Base-by-base conservation (phyloP, 1,140 invertebrate species). In the Solenopsis invicta region DNA sequence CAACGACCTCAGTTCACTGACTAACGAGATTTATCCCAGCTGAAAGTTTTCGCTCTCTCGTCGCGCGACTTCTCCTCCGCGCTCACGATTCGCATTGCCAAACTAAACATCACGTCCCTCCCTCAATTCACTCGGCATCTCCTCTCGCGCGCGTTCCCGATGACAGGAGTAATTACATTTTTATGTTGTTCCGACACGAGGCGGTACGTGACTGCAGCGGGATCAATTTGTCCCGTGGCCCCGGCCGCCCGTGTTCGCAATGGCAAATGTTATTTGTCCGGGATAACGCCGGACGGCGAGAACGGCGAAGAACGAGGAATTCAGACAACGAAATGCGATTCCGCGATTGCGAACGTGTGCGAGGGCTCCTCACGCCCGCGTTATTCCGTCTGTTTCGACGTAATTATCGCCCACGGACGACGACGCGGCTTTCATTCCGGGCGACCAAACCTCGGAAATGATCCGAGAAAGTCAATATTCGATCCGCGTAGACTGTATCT, bases 101-200 rank as follows among this genome's bases (percentile, higher is more conserved):
- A 90, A 85, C 90, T 87, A 90, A 90, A 91, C 81, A 90, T 91
- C 90, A 88, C 88, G 88, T 90, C 67, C 75, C 67, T 71, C 54
- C 76, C 89, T 91, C 87, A 66, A 91, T 90, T 91, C 84, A 62
- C 24, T 37, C 56, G 48, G 48, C 50, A 24, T 56, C 72, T 21
- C 37, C 67, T 80, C 37, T 76, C 80, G 61, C 88, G 24, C 86
- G 87, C 88, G 82, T 91, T 90, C 52, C 81, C 88, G 87, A 92
- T 92, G 91, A 92, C 91, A 91, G 89, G 85, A 87, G 91, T 93
- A 93, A 93, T 92, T 91, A 90, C 87, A 92, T 91, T 91, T 92
- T 92, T 91, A 93, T 91, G 89, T 92, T 88, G 89, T 89, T 92
- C 85, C 91, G 89, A 89, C 87, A 89, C 84, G 89, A 85, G 77